Evolutionary conservation across 1,140 invertebrate species (phyloP), one percentile per base, ranked within the genome.

Genomic region (Penaeus chinensis): DNA sequence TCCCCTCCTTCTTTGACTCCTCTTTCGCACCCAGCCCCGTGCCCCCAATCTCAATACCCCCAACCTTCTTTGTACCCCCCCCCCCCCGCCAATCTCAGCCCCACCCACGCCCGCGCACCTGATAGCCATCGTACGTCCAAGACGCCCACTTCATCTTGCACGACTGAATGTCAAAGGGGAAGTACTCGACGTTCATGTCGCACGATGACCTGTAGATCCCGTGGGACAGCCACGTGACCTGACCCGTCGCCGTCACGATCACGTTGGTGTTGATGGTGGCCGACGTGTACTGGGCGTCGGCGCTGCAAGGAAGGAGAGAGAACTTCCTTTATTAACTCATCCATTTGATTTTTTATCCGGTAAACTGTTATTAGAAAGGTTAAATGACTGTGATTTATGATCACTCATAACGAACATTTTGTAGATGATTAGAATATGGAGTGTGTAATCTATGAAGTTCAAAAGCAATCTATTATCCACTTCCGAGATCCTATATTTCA

Each of bases 91-190:
- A 22, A 10, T 3, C 22, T 78, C 42, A n/a, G 18, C 32, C 22
- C 16, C 77, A 5, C 54, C 32, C 77, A 37, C 77, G 54, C 77
- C 7, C 47, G 54, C 78, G 93, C 91, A 98, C 96, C 95, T 97
- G 96, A 92, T 96, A 97, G 37, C 96, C 97, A 91, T 99, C 98
- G 92, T 98, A 99, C 0, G 98, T 98, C 98, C 98, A 99, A 0
- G 97, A 98, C 5, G 98, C 97, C 95, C 98, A 99, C 92, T 98
- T 98, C 94, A 98, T 95, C 62, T 95, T 95, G 91, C 97, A 98
- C 84, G 95, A 94, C 92, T 98, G 97, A 89, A 98, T 94, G 92
- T 98, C 97, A 92, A 99, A 99, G 1, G 97, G 97, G 92, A 98
- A 99, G 93, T 97, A 98, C 91, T 98, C 96, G 5, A 98, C 97